phyloP scores from a whole-genome alignment of 2,797 vertebrate genomes.

The Xyrichtys novacula region DNA sequence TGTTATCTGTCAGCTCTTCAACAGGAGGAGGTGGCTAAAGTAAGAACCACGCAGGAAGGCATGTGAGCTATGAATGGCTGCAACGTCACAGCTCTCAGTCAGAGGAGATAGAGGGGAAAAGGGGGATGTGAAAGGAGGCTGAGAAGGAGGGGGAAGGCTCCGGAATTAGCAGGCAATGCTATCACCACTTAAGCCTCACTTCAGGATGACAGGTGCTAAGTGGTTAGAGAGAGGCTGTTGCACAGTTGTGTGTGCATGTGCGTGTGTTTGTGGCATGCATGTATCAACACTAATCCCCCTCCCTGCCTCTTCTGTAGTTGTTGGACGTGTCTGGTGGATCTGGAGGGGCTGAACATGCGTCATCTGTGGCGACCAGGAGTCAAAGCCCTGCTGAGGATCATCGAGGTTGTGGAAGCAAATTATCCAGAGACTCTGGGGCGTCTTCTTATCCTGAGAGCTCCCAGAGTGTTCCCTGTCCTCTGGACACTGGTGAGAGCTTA shows the following conservation, averaged over 20 bases:
- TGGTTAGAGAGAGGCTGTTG: conserved; percentile 33
- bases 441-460: conserved; percentile 92
- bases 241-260: conserved; percentile 5
- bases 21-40: conserved; percentile 46
- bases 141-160: background rate
- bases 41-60: conserved; percentile 48
- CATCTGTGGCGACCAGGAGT: conserved; percentile 96
- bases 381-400: conserved; percentile 92
- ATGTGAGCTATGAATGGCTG: conserved; percentile 56
- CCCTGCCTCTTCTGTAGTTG: conserved; percentile 72
- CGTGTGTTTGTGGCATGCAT: conserved; percentile 1
- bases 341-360: conserved; percentile 97
- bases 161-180: conserved; percentile 55
- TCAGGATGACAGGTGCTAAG: conserved; percentile 60
- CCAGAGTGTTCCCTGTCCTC: conserved; percentile 94
- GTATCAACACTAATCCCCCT: conserved; percentile 38
- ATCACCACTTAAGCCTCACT: conserved; percentile 59
- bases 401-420: conserved; percentile 91
- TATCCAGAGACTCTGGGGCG: conserved; percentile 90
- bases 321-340: conserved; percentile 96
- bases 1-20: conserved; percentile 54
- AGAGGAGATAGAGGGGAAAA: conserved; percentile 14
- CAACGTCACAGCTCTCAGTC: conserved; percentile 24
- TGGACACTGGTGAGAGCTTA: conserved; percentile 93
- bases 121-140: conserved; percentile 14